Evolutionary conservation across 2,113 vertebrate species (phyloP).

Genomic region (Mellivora capensis): DNA sequence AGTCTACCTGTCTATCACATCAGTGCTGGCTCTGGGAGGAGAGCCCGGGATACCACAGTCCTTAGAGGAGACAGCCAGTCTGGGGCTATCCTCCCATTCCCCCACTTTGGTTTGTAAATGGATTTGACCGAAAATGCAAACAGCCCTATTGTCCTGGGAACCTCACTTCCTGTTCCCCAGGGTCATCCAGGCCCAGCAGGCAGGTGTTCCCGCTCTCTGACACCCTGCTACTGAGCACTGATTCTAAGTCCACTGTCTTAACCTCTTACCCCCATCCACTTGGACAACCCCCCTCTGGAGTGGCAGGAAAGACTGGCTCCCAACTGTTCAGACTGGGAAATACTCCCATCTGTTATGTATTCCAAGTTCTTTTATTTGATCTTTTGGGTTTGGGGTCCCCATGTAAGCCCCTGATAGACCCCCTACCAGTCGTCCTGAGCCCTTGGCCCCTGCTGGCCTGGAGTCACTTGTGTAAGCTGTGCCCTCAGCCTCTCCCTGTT

Average conservation of each 20-base stretch:
- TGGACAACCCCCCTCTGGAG: background rate
- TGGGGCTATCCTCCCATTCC: background rate
- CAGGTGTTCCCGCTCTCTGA: background rate
- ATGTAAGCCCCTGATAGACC: background rate
- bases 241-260: background rate
- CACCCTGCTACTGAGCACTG: background rate
- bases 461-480: background rate
- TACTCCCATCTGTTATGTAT: background rate
- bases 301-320: background rate
- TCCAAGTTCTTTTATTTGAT: background rate
- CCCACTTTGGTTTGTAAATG: slow-evolving; percentile 27
- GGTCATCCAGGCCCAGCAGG: background rate
- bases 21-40: background rate
- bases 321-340: background rate
- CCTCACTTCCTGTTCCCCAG: background rate
- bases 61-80: background rate
- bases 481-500: background rate
- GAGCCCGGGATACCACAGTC: background rate
- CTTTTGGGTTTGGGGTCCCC: background rate
- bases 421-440: background rate
- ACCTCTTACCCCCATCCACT: background rate
- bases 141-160: background rate
- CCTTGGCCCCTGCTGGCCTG: background rate
- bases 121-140: slow-evolving; percentile 4
- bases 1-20: background rate